These are phyloP conservation scores for Heterohyrax brucei DNA, from an alignment of 2,797 vertebrate genomes.

Conservation along the genomic window DNA sequence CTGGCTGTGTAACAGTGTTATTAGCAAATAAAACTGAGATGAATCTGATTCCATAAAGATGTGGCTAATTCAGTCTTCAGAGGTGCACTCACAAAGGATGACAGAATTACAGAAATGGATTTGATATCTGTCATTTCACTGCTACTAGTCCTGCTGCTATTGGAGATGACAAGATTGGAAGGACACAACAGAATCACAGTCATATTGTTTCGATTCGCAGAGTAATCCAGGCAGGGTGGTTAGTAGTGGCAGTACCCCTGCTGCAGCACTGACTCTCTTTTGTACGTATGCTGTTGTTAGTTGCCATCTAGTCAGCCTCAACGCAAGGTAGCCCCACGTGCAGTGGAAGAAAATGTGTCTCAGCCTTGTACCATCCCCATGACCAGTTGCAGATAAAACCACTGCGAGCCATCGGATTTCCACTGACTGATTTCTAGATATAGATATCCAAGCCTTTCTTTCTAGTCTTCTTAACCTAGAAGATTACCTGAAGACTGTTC, in stretches of 20 bases:
- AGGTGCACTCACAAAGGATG: not conserved
- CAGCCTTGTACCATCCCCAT: not conserved
- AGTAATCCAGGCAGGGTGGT: no score
- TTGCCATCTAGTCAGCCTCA: not conserved
- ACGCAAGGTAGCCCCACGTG: not conserved
- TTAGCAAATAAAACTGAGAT: constrained; percentile 32
- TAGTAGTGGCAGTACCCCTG: no score
- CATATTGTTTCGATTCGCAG: not conserved
- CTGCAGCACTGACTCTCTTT: not conserved
- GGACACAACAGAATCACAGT: not conserved
- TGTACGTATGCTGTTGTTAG: not conserved
- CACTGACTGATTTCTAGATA: not conserved
- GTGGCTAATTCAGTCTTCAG: constrained; percentile 44
- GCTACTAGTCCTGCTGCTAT: not conserved
- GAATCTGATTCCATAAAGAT: constrained; percentile 5
- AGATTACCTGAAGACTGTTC: not conserved
- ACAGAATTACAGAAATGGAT: constrained; percentile 5
- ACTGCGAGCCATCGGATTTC: not conserved
- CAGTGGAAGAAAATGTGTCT: not conserved
- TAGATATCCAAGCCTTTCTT: not conserved
- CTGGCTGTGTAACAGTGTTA: not conserved
- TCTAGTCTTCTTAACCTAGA: not conserved
- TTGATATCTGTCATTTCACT: not conserved
- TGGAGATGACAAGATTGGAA: not conserved
- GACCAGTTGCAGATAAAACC: not conserved